Percentiles rank a stretch among this genome's conserved stretches.
Evolutionary conservation across 1,140 invertebrate species (phyloP).

Genomic region (Drosophila arawakana): DNA sequence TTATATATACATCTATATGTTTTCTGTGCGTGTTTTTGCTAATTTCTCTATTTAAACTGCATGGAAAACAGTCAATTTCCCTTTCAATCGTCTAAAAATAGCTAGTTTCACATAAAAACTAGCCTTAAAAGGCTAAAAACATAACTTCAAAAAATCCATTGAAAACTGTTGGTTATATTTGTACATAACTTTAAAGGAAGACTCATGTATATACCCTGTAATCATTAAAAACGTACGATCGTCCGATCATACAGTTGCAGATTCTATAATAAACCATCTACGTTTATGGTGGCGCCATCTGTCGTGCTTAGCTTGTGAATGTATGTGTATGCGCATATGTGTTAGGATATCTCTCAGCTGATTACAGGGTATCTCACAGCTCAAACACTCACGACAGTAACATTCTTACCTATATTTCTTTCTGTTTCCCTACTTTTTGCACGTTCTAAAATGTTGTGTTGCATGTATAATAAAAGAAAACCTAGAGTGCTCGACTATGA

Average conservation of each 20-base stretch:
- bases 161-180: no score
- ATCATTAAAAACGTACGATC: background rate
- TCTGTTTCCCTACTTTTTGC: background rate
- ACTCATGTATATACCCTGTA: background rate
- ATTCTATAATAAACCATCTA: background rate
- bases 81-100: background rate
- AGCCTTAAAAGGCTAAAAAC: no score
- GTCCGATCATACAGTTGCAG: background rate
- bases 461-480: background rate
- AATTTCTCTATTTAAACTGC: background rate
- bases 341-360: background rate
- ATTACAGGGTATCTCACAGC: background rate
- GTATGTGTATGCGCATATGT: conserved; percentile 5
- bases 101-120: no score
- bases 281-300: background rate
- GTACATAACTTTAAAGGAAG: no score
- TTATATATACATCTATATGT: background rate
- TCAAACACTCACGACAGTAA: background rate
- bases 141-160: no score
- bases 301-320: background rate
- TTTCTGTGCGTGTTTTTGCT: background rate
- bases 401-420: background rate
- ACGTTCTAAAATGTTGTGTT: conserved; percentile 4
- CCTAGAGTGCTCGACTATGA: background rate
- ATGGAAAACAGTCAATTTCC: background rate